Evolutionary conservation across 2,888 invertebrate genomes (phyloP).

Genomic region (Homarus gammarus): DNA sequence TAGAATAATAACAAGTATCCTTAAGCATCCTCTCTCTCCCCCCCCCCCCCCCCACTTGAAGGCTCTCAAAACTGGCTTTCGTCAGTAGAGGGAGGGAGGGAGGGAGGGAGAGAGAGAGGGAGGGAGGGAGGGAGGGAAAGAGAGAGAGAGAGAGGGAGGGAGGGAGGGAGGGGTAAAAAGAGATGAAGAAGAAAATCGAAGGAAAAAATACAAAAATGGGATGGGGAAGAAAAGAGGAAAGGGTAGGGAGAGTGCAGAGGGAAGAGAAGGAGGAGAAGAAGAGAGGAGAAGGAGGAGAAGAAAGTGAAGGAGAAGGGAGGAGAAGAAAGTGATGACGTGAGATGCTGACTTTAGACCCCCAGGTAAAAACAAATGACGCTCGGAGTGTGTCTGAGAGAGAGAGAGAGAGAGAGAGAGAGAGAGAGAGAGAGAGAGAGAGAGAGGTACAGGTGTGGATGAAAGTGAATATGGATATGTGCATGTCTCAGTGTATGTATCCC

Average conservation of each 20-base stretch:
- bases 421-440: conserved; percentile 26
- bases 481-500: too few species aligned
- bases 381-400: conserved; percentile 26
- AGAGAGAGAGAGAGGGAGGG: neutral
- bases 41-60: too few species aligned
- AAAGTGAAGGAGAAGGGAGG: conserved; percentile 15
- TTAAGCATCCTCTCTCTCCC: too few species aligned
- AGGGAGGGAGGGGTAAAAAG: neutral
- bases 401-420: conserved; percentile 28
- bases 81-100: neutral
- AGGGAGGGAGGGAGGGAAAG: neutral
- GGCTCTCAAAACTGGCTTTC: too few species aligned
- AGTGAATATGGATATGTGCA: too few species aligned
- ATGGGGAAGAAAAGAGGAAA: conserved; percentile 20
- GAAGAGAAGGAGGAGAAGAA: neutral
- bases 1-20: too few species aligned
- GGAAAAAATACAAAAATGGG: neutral
- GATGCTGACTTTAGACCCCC: too few species aligned
- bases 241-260: neutral
- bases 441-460: conserved; percentile 7
- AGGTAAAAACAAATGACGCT: neutral
- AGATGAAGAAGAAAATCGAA: neutral
- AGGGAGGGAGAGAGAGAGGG: conserved; percentile 18
- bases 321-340: neutral
- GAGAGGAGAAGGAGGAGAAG: neutral